Percentiles rank a stretch among this genome's conserved stretches.
Conservation (phyloP, 2,797 vertebrate species). For the Agapornis canus region DNA sequence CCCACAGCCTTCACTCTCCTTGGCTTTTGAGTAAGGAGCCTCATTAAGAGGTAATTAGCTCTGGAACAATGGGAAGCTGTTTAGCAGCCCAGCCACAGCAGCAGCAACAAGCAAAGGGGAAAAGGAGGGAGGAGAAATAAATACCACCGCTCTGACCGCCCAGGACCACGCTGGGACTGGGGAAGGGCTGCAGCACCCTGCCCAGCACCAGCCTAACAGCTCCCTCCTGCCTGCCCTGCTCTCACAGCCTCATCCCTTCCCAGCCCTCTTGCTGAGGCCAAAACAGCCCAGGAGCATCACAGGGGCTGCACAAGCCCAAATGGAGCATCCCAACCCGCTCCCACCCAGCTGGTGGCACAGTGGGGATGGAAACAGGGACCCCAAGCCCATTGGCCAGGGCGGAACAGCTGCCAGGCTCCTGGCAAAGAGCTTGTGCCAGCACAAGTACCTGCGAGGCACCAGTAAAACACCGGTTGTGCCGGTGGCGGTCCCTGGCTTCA, state of each 20-base stretch:
- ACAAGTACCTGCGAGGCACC: accelerated
- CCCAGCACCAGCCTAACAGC: background rate
- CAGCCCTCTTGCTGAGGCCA: background rate
- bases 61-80: constrained; percentile 60
- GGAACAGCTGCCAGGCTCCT: background rate
- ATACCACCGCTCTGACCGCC: background rate
- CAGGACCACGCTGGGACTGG: background rate
- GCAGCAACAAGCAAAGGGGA: constrained; percentile 44
- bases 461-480: background rate
- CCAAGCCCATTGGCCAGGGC: accelerated
- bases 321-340: accelerated
- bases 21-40: constrained; percentile 22
- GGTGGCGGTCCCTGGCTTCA: accelerated
- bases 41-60: constrained; percentile 74
- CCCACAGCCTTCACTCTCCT: background rate
- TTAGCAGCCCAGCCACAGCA: constrained; percentile 62
- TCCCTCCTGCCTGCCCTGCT: background rate
- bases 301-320: accelerated
- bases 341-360: accelerated
- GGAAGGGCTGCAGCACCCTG: background rate
- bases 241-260: background rate
- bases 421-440: background rate
- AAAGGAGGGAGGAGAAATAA: background rate
- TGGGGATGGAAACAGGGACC: background rate
- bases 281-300: accelerated